Percentiles rank a stretch among this genome's conserved stretches.
These are phyloP conservation scores for Pseudomyrmex flavicornis DNA, from an alignment of 1,140 invertebrate species.

Conservation along the genomic window DNA sequence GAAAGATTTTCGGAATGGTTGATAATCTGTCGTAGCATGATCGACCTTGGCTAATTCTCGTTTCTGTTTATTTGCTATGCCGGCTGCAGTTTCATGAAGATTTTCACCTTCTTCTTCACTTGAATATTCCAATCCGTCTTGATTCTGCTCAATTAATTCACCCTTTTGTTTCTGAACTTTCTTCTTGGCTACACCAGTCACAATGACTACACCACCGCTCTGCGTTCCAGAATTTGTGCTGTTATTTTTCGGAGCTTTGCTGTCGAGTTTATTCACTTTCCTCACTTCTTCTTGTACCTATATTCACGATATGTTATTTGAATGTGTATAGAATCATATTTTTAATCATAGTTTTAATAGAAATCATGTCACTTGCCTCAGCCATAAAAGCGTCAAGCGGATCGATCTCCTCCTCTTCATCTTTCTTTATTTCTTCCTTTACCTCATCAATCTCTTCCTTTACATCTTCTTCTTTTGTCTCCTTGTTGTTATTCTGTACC, in stretches of 20 bases:
- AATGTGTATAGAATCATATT: background rate
- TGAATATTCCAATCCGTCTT: conserved; percentile 98
- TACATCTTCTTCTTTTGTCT: conserved; percentile 86
- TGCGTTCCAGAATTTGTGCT: conserved; percentile 81
- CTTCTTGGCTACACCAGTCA: conserved; percentile 96
- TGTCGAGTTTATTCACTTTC: conserved; percentile 94
- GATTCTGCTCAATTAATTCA: conserved; percentile 98
- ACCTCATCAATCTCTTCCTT: conserved; percentile 86
- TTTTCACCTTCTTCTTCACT: conserved; percentile 98
- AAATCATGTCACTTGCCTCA: conserved; percentile 85
- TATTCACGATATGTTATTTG: conserved; percentile 67
- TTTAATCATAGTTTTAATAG: background rate
- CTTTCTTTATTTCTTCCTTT: conserved; percentile 87
- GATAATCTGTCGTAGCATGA: conserved; percentile 93
- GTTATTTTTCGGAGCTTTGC: conserved; percentile 83
- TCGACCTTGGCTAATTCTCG: conserved; percentile 96
- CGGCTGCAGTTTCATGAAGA: conserved; percentile 95
- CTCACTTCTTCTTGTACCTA: conserved; percentile 94
- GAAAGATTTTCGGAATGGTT: conserved; percentile 97
- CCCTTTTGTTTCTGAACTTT: conserved; percentile 91
- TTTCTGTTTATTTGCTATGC: conserved; percentile 94
- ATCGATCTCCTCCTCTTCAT: conserved; percentile 93
- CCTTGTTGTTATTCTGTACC: conserved; percentile 78
- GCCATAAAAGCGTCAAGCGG: conserved; percentile 99
- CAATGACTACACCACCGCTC: conserved; percentile 89